A percentile compares a stretch with the other conserved stretches of the same genome.
Conservation (phyloP, 2,113 vertebrate species). For the Antigone vipio region DNA sequence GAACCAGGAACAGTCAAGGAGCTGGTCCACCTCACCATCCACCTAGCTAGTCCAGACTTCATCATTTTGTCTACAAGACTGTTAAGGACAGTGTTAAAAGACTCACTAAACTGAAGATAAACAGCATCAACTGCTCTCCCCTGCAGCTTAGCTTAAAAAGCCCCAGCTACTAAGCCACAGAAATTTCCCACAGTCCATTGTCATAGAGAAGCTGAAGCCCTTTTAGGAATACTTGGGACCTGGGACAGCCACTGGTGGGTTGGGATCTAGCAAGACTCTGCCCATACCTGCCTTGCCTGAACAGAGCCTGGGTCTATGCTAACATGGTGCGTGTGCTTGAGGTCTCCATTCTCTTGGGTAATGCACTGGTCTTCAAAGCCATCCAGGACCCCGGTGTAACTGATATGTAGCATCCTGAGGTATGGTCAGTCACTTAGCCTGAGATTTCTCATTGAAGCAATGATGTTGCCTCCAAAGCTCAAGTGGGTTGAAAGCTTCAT, state of each 20-base stretch:
- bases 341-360: neutral
- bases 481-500: neutral
- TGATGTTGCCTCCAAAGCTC: neutral
- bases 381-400: neutral
- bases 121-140: neutral
- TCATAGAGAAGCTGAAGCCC: neutral
- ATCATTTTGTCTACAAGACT: neutral
- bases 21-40: neutral
- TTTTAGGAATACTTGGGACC: neutral
- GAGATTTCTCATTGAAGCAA: neutral
- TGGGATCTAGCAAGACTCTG: neutral
- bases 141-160: neutral
- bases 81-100: neutral
- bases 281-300: neutral
- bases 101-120: neutral
- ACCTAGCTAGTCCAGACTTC: neutral
- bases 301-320: neutral
- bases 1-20: neutral
- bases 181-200: neutral
- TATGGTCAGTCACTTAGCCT: neutral
- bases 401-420: accelerated
- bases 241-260: neutral
- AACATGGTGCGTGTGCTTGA: neutral
- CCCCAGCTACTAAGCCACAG: neutral
- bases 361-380: neutral